A percentile compares a stretch with the other conserved stretches of the same genome.
These are phyloP conservation scores for Hypsibius dujardini DNA, from an alignment of 1,140 invertebrate species.

Conservation along the genomic window DNA sequence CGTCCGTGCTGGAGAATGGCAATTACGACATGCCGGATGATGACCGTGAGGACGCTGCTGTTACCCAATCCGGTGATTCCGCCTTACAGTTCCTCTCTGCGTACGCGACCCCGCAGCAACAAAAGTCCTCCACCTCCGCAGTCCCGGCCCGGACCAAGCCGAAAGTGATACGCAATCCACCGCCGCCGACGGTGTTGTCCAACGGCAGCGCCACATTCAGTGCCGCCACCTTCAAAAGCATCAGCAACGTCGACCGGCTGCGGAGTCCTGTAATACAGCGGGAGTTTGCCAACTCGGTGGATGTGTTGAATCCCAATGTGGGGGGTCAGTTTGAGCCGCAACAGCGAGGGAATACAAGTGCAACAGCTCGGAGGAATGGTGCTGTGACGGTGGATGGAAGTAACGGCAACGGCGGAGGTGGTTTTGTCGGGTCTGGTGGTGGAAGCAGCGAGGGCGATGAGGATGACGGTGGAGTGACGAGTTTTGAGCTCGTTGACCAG, in stretches of 20 bases:
- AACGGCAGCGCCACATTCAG: neutral
- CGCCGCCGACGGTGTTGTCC: neutral
- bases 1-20: too few relatives aligned
- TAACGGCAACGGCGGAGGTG: too few relatives aligned
- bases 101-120: neutral
- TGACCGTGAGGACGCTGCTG: neutral
- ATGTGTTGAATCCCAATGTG: neutral
- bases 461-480: neutral
- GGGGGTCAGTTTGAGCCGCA: neutral
- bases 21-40: too few relatives aligned
- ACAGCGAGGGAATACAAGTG: neutral
- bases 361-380: neutral
- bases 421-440: too few relatives aligned
- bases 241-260: neutral
- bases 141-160: neutral
- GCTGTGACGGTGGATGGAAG: too few relatives aligned
- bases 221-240: neutral
- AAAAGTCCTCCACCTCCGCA: too few relatives aligned
- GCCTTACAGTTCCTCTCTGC: conserved; percentile 4
- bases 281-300: conserved; percentile 13
- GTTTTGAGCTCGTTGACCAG: conserved; percentile 1
- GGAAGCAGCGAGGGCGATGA: neutral
- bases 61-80: neutral
- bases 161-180: conserved; percentile 13
- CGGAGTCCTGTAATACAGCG: neutral